Percentiles rank a stretch among this genome's conserved stretches.
Conservation (phyloP, 2,797 vertebrate species). For the Monodelphis domestica region DNA sequence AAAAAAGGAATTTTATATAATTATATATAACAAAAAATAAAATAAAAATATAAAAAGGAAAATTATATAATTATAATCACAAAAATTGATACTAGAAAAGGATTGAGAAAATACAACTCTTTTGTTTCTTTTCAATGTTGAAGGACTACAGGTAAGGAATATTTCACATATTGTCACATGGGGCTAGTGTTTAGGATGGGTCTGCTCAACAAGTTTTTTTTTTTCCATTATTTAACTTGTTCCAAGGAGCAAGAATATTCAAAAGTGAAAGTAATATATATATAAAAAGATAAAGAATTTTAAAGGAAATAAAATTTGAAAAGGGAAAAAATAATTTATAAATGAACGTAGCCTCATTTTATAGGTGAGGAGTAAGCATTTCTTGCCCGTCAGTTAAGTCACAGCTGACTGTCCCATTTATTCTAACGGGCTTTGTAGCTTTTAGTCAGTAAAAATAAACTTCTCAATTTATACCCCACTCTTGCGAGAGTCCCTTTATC, state of each 20-base stretch:
- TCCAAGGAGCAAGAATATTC: background rate
- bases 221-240: background rate
- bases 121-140: background rate
- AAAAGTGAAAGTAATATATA: background rate
- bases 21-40: too few relatives aligned
- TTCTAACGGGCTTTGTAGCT: conserved; percentile 48
- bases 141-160: background rate
- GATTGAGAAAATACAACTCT: background rate
- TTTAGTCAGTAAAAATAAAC: conserved; percentile 67
- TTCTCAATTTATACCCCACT: conserved; percentile 55
- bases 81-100: background rate
- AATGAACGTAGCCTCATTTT: background rate
- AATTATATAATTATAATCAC: background rate
- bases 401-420: conserved; percentile 4
- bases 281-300: background rate
- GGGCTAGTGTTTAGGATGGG: background rate
- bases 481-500: conserved; percentile 38
- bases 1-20: background rate
- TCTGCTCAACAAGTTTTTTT: background rate
- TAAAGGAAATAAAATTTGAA: background rate
- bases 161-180: background rate
- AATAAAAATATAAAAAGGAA: background rate
- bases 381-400: conserved; percentile 27
- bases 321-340: conserved; percentile 17
- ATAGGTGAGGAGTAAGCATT: conserved; percentile 25